phyloP scores from a whole-genome alignment of 2,888 invertebrate species.

The Tillus elongatus region DNA sequence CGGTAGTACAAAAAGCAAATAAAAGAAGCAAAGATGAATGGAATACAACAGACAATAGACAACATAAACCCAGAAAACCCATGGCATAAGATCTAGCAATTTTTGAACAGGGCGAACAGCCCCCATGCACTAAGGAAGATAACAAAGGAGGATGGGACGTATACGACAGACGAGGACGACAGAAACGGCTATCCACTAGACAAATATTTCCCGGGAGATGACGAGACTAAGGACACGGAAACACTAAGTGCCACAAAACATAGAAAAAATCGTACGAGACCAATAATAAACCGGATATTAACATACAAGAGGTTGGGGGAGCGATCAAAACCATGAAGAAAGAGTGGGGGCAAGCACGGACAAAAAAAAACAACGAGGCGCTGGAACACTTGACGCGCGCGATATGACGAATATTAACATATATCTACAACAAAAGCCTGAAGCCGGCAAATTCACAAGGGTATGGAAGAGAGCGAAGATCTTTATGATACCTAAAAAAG shows the following conservation, averaged over 20 bases:
- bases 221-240: background rate
- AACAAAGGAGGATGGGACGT: constrained; percentile 10
- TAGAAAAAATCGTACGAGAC: background rate
- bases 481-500: constrained; percentile 10
- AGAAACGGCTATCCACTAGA: background rate
- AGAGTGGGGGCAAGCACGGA: constrained; percentile 3
- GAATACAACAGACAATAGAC: background rate
- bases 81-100: constrained; percentile 1
- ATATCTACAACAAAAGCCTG: background rate
- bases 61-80: background rate
- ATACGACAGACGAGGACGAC: too few relatives aligned
- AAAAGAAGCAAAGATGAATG: constrained; percentile 24
- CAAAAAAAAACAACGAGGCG: constrained; percentile 8
- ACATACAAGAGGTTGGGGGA: background rate
- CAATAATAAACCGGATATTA: constrained; percentile 1
- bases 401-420: constrained; percentile 3
- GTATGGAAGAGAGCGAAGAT: constrained; percentile 9
- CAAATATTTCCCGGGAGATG: too few relatives aligned
- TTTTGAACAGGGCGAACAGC: background rate
- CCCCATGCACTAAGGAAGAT: background rate
- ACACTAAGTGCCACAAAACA: background rate
- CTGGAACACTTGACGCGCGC: background rate
- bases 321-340: constrained; percentile 1
- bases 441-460: background rate
- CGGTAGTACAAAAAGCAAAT: constrained; percentile 29